Conservation (phyloP, 2,113 vertebrate species). For the Ceyx cyanopectus region DNA sequence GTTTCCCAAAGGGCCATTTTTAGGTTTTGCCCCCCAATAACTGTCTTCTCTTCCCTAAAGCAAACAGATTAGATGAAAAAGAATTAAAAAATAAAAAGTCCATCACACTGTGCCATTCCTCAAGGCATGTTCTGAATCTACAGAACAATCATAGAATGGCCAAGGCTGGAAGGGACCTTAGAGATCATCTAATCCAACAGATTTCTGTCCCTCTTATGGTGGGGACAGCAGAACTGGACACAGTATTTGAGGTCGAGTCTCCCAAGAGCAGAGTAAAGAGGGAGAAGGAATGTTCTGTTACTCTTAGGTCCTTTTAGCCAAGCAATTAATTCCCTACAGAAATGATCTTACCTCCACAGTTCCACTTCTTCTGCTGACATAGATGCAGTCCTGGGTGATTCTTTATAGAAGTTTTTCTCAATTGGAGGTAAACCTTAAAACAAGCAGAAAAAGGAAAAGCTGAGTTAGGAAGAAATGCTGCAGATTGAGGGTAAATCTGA, state of each 20-base stretch:
- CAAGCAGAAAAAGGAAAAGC: neutral
- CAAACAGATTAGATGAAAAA: neutral
- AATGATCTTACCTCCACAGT: conserved; percentile 85
- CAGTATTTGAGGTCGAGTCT: no score
- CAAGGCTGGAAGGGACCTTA: no score
- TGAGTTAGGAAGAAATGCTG: neutral
- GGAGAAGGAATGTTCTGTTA: neutral
- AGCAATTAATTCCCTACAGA: neutral
- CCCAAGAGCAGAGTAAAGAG: no score
- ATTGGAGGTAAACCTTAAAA: conserved; percentile 85
- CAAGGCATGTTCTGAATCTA: neutral
- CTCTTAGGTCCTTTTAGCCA: neutral
- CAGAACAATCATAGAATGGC: neutral
- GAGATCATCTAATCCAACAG: no score
- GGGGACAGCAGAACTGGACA: no score
- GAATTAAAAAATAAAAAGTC: neutral
- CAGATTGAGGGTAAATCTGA: neutral
- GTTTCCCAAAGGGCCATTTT: neutral
- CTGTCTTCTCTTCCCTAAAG: neutral
- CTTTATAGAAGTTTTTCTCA: conserved; percentile 91
- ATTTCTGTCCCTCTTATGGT: no score
- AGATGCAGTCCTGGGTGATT: conserved; percentile 78
- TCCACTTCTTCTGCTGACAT: conserved; percentile 84
- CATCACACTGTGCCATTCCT: neutral
- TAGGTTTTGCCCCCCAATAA: neutral